Base-by-base conservation (phyloP, 2,113 vertebrate species). In the Callionymus lyra region DNA sequence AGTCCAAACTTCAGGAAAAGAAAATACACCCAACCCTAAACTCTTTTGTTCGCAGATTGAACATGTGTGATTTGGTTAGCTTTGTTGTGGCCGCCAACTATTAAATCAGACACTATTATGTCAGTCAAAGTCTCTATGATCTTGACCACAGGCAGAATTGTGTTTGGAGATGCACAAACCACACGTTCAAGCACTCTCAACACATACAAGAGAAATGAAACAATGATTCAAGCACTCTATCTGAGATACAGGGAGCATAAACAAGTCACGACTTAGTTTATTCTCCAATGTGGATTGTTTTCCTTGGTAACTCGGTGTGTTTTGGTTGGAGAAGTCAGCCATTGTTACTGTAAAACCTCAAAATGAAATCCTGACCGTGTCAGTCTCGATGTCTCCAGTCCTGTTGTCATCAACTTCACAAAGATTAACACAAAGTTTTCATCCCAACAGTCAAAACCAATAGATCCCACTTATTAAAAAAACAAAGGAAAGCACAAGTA, bases 121-220 rank as follows among this genome's bases (percentile, higher is more conserved):
- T 67, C 66, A 27, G 47, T 58, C 12, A 10, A 17, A 50, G 21
- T 58, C 54, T 46, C 19, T 50, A 33, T 3, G 35, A 52, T 56
- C 50, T 15, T 45, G 41, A 59, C 61, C 66, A 34, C 58, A 53
- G 47, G 59, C 65, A 63, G 36, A 65, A 40, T 57, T 36, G 10
- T 31, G 9, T 12, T 66, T 49, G 56, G 53, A 59, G 63, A 65
- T 44, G 40, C 42, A 47, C 38, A 11, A 53, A 68, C 74, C 78
- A 40, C 51, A 55, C 41, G 16, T 35, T 50, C 51, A 64, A 67
- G 57, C 64, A 62, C 57, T 70, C 63, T 65, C 47, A 56, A 56
- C 59, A 63, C 56, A 68, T 47, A 45, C 2, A 47, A 56, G 51
- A 3, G 65, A 57, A 52, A 27, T 47, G 35, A 53, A 59, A 52